These are phyloP conservation scores for Scolopax rusticola DNA, from an alignment of 2,797 vertebrate species.

Conservation along the genomic window DNA sequence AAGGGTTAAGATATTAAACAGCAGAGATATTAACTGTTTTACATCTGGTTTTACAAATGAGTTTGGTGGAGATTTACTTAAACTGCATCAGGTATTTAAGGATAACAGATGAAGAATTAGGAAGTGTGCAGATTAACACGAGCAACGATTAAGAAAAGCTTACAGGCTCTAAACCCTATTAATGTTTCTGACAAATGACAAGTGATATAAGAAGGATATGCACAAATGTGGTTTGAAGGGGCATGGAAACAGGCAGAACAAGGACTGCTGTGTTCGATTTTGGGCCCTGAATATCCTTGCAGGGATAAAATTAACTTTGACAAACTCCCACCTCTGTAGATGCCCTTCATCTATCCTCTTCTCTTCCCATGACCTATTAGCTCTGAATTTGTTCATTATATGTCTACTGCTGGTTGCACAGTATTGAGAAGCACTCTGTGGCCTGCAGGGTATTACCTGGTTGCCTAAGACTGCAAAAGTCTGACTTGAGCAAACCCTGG, in stretches of 20 bases:
- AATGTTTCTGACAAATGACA: conserved; percentile 24
- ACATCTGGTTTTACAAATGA: conserved; percentile 71
- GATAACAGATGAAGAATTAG: conserved; percentile 68
- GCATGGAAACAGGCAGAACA: not conserved
- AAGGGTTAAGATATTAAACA: conserved; percentile 56
- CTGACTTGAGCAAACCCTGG: not conserved
- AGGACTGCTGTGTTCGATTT: not conserved
- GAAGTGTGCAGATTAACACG: conserved; percentile 65
- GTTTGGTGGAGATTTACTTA: conserved; percentile 57
- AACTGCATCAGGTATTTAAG: conserved; percentile 49
- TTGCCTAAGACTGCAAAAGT: not conserved
- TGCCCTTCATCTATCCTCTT: not conserved
- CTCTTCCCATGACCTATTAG: not conserved
- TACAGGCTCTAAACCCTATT: conserved; percentile 56
- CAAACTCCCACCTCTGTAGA: not conserved
- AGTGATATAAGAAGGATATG: conserved; percentile 4
- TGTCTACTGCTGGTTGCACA: not conserved
- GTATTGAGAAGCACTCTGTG: not conserved
- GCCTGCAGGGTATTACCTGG: not conserved
- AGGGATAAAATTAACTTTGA: not conserved
- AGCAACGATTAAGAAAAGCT: conserved; percentile 60
- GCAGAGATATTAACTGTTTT: conserved; percentile 62
- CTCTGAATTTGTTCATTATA: not conserved
- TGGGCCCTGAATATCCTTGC: not conserved
- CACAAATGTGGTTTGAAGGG: not conserved